A percentile compares a stretch with the other conserved stretches of the same genome.
phyloP scores from a whole-genome alignment of 2,797 vertebrate genomes.

The Poliocrania exsul region DNA sequence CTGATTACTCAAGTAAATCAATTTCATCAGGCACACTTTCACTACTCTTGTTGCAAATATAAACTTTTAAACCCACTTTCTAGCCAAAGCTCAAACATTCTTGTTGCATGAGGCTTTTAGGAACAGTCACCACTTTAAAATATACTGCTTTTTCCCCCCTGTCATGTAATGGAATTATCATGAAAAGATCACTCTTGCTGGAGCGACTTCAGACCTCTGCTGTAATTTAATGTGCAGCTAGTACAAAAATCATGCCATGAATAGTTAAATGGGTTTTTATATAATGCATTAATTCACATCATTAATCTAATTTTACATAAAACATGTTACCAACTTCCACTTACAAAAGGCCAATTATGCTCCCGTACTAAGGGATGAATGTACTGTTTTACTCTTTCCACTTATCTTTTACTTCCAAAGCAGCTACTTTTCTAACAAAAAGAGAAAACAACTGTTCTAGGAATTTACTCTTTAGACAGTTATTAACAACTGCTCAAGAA shows the following conservation, averaged over 20 bases:
- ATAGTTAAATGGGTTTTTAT: not conserved
- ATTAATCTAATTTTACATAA: not conserved
- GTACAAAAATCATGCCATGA: not conserved
- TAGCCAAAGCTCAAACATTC: not conserved
- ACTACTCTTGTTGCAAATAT: not conserved
- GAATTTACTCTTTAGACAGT: not conserved
- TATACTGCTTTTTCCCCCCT: not conserved
- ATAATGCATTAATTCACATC: not conserved
- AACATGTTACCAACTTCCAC: not conserved
- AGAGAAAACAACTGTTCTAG: not conserved
- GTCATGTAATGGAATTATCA: not conserved
- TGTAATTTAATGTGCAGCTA: not conserved
- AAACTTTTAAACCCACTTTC: not conserved
- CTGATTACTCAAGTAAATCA: not conserved
- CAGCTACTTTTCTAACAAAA: not conserved
- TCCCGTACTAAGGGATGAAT: not conserved
- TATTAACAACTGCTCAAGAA: not conserved
- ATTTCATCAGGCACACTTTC: not conserved
- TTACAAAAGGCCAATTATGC: not conserved
- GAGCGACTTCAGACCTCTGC: not conserved
- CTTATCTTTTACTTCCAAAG: not conserved
- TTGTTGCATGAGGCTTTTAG: not conserved
- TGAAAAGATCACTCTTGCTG: not conserved
- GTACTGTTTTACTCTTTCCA: not conserved
- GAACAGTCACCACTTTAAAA: not conserved